Evolutionary conservation across 2,888 invertebrate species (phyloP), one percentile per base, ranked within the genome.

Genomic region (Drosophila anomalipes): DNA sequence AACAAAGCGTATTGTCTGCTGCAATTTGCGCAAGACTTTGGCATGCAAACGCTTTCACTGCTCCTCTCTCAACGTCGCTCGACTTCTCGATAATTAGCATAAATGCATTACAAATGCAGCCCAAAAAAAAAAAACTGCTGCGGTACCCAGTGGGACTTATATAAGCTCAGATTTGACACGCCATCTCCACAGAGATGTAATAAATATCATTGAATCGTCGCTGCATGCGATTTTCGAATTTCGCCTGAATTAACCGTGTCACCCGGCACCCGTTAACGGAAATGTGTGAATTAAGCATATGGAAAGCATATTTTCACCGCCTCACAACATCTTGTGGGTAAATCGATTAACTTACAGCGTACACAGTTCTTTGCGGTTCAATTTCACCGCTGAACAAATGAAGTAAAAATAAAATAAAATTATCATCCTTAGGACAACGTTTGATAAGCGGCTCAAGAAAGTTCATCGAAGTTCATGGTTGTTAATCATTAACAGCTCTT

Each of bases 261-360:
- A 41, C 10, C 61, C 71, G 73, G 70, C 84, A 88, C 86, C 26
- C 26, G 84, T 84, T 84, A 75, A 76, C 77, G 86, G 84, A 89
- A 89, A 84, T 82, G 84, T 89, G 89, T 86, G 81, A 86, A 86
- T 86, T 86, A 73, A 61, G 53, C 63, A 53, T 41, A 58, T 51
- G 57, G 47, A 72, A 56, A 67, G 63, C 65, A 68, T 74, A 70
- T 83, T 88, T 86, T 83, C 88, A 72, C 86, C 63, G 33, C 32
- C 77, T 49, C 9, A 53, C 33, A 60, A 67, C 63, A 53, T 57
- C 16, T 16, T 61, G 56, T 54, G 71, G 63, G 70, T 72, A 60
- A 71, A 65, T 64, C 72, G 79, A 79, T 76, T 82, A 79, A 74
- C 74, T 60, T 58, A 62, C 44, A 30, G 47, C 32, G 49, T 32